These are phyloP conservation scores for Corythaixoides concolor DNA, from an alignment of 2,113 vertebrate species.

Conservation along the genomic window DNA sequence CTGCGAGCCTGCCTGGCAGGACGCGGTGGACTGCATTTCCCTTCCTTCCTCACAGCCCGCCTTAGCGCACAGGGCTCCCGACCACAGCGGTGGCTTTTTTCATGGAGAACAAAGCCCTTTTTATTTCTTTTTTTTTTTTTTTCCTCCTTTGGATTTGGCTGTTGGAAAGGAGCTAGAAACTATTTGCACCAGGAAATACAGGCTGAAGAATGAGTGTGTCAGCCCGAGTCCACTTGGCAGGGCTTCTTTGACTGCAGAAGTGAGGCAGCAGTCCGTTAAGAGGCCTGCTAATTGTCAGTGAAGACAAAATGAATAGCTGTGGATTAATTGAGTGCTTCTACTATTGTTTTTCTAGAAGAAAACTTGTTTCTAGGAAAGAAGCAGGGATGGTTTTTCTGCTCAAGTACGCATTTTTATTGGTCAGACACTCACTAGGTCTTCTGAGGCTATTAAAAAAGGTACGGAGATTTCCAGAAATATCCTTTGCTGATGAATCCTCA, in stretches of 20 bases:
- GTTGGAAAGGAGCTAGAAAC: conserved; percentile 43
- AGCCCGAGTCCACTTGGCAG: background rate
- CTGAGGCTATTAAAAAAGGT: background rate
- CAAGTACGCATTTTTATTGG: background rate
- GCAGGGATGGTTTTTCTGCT: background rate
- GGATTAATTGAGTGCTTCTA: conserved; percentile 21
- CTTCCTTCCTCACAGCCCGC: background rate
- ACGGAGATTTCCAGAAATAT: background rate
- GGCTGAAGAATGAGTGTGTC: conserved; percentile 45
- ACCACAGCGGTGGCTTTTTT: background rate
- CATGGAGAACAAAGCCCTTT: conserved; percentile 48
- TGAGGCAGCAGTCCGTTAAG: background rate
- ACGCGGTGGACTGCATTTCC: background rate
- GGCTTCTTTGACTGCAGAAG: background rate
- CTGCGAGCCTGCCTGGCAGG: background rate
- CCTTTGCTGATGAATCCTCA: background rate
- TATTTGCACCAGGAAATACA: conserved; percentile 51
- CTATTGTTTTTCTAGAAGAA: conserved; percentile 46
- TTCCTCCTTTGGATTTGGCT: background rate
- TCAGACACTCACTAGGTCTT: background rate
- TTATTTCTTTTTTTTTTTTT: background rate
- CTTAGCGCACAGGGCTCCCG: background rate
- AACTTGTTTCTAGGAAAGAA: conserved; percentile 51
- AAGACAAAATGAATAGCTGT: conserved; percentile 47
- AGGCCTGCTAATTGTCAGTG: conserved; percentile 42